Evolutionary conservation across 2,113 vertebrate species (phyloP), one percentile per base, ranked within the genome.

Genomic region (Cryptomyrus ogoouensis): DNA sequence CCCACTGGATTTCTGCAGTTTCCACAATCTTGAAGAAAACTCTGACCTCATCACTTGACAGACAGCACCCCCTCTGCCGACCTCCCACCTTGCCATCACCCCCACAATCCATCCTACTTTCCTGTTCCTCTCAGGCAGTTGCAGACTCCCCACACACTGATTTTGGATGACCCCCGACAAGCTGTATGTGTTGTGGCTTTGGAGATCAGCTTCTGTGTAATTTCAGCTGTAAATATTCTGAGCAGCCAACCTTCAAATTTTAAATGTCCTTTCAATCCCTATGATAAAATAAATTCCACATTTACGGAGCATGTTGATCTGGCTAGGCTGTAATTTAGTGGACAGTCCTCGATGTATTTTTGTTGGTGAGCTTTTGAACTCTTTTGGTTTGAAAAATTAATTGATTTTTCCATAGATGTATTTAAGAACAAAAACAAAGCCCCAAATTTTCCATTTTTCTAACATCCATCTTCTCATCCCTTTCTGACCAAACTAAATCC

Each of bases 1-100:
- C 49, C 84, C 56, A 53, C 89, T 87, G 83, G 83, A 90, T 50
- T 89, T 58, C 27, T 89, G 83, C 50, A 83, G 56, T 90, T 90
- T 87, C 62, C 31, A 39, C 17, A 44, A 21, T 17, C 35, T 17
- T 42, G 27, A 56, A 15, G 46, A 77, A 35, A 90, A 56, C 46
- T 42, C 50, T 87, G 66, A 90, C 89, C 89, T 90, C 46, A 62
- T 74, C 62, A 52, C 62, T 77, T 56, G 53, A 31, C 89, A 90
- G 84, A 87, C 62, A 27, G 2, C n/a, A 15, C 66, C 13, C 46
- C 47, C 42, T n/a, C 46, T 31, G 12, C 88, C 15, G 31, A n/a
- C 19, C 53, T 44, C 58, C 56, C 35, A 46, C 27, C 31, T 27
- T 24, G 39, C 44, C 44, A 46, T 15, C 21, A 42, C 44, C 39